Conservation (phyloP, 2,797 vertebrate species). For the Neosalanx taihuensis region DNA sequence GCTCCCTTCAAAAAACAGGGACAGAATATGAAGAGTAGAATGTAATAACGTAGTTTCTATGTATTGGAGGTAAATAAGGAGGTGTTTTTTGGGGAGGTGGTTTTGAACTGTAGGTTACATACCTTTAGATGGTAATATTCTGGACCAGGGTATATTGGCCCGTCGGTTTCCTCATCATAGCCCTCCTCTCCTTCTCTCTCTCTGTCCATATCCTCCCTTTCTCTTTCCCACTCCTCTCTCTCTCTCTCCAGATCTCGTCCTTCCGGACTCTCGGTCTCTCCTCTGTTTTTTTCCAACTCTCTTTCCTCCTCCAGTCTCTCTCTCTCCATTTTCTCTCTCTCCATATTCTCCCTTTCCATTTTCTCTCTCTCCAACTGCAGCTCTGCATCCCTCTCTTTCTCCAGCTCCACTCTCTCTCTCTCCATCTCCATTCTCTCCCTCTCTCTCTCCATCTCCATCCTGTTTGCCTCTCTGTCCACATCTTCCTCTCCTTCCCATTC, state of each 20-base stretch:
- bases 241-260: conserved; percentile 27
- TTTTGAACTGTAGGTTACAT: conserved; percentile 12
- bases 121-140: conserved; percentile 73
- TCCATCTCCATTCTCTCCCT: conserved; percentile 48
- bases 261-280: conserved; percentile 28
- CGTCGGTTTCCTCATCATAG: conserved; percentile 54
- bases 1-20: conserved; percentile 69
- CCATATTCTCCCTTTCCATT: conserved; percentile 32
- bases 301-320: conserved; percentile 18
- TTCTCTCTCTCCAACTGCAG: conserved; percentile 38
- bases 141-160: conserved; percentile 53
- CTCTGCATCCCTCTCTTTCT: conserved; percentile 34
- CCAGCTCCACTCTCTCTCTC: conserved; percentile 53
- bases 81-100: background rate
- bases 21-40: background rate
- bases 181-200: conserved; percentile 45
- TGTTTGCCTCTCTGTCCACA: conserved; percentile 32
- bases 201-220: conserved; percentile 40
- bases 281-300: conserved; percentile 27
- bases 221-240: conserved; percentile 32
- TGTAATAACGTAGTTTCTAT: too few relatives aligned
- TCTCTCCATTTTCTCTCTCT: conserved; percentile 39
- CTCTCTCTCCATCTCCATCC: conserved; percentile 46
- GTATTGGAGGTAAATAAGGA: background rate
- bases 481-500: conserved; percentile 52